These are phyloP conservation scores for Heliothis peltigera DNA, from an alignment of 2,888 invertebrate species.

Conservation along the genomic window DNA sequence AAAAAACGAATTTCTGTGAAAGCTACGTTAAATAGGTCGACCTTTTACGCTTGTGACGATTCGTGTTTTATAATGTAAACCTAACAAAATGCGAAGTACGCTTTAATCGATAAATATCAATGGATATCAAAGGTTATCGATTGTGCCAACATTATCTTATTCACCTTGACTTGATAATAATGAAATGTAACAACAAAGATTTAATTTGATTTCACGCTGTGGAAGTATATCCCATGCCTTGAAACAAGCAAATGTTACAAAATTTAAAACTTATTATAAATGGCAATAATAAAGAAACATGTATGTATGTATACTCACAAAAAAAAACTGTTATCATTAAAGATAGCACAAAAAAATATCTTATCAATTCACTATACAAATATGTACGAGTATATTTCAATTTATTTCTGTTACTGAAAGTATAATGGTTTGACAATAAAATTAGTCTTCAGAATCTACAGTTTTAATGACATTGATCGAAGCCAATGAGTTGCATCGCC, in stretches of 20 bases:
- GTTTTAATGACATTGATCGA: conserved; percentile 41
- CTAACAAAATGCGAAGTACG: conserved; percentile 29
- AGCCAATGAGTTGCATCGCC: conserved; percentile 33
- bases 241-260: neutral
- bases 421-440: neutral
- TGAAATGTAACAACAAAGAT: conserved; percentile 22
- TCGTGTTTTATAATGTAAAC: conserved; percentile 34
- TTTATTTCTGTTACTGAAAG: neutral
- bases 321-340: conserved; percentile 17
- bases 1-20: neutral
- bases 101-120: conserved; percentile 52
- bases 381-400: neutral
- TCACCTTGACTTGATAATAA: conserved; percentile 60
- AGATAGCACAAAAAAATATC: conserved; percentile 29
- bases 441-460: conserved; percentile 1
- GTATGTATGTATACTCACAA: neutral
- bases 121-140: conserved; percentile 41
- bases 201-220: conserved; percentile 17
- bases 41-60: conserved; percentile 29
- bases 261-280: neutral
- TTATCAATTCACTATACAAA: conserved; percentile 27
- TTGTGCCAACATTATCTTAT: conserved; percentile 57
- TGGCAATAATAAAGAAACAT: neutral
- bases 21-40: conserved; percentile 30
- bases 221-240: neutral